phyloP scores from a whole-genome alignment of 2,797 vertebrate genomes.

The Acomys russatus region DNA sequence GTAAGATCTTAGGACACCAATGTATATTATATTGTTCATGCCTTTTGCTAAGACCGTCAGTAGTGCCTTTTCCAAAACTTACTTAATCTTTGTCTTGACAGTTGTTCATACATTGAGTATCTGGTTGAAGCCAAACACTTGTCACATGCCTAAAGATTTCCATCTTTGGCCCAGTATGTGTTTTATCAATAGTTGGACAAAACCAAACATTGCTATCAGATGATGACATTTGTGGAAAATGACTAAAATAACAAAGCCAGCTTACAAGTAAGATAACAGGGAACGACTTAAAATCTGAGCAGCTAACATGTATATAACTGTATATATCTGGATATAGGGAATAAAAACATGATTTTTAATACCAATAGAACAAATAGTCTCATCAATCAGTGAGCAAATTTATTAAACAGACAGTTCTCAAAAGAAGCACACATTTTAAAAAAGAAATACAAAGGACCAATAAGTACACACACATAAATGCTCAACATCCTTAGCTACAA shows the following conservation, averaged over 20 bases:
- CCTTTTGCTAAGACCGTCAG: background rate
- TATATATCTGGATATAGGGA: slow-evolving; percentile 18
- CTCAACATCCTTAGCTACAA: background rate
- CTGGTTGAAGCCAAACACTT: slow-evolving; percentile 56
- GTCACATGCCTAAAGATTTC: slow-evolving; percentile 14
- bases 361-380: background rate
- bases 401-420: background rate
- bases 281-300: slow-evolving; percentile 25
- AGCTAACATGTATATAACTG: background rate
- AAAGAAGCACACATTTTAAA: background rate
- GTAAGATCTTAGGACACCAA: background rate
- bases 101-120: background rate
- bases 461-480: background rate
- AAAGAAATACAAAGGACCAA: background rate
- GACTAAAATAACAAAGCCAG: slow-evolving; percentile 23
- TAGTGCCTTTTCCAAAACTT: background rate
- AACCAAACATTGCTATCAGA: slow-evolving; percentile 15
- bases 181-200: slow-evolving; percentile 51
- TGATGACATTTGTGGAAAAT: background rate
- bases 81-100: slow-evolving; percentile 41
- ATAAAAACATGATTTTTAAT: slow-evolving; percentile 21
- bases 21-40: too few species aligned
- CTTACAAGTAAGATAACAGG: background rate
- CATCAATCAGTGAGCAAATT: background rate
- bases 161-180: background rate